A percentile compares a stretch with the other conserved stretches of the same genome.
phyloP scores from a whole-genome alignment of 2,797 vertebrate species.

The Merluccius polli region DNA sequence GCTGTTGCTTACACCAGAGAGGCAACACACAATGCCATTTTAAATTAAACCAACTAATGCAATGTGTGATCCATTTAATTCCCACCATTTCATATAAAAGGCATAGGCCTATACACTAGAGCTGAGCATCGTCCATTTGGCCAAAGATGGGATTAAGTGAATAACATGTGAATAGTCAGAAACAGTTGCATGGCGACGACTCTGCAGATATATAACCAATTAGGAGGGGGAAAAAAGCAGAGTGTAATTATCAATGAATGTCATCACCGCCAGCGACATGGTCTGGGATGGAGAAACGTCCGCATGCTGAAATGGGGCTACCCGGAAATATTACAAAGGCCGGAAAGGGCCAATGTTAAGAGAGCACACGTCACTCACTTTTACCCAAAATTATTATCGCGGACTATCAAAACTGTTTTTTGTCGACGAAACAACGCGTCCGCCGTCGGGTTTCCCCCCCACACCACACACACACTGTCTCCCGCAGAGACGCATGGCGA shows the following conservation, averaged over 20 bases:
- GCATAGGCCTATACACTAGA: not conserved
- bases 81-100: not conserved
- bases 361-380: slow-evolving; percentile 79
- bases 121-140: not conserved
- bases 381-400: slow-evolving; percentile 69
- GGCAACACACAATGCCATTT: not conserved
- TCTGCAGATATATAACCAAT: not conserved
- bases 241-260: not conserved
- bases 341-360: slow-evolving; percentile 78
- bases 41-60: not conserved
- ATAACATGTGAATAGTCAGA: not conserved
- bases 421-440: slow-evolving; percentile 51
- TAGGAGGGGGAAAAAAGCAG: not conserved
- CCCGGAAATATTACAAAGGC: slow-evolving; percentile 76
- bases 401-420: slow-evolving; percentile 61
- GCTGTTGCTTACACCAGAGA: not conserved
- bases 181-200: not conserved
- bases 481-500: slow-evolving; percentile 24
- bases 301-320: slow-evolving; percentile 57
- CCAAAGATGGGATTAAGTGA: not conserved
- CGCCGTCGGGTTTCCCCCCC: not conserved
- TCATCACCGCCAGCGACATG: not conserved
- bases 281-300: slow-evolving; percentile 10
- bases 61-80: not conserved
- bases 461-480: not conserved